Base-by-base conservation (phyloP, 2,888 invertebrate species). In the Mesorhabditis belari region DNA sequence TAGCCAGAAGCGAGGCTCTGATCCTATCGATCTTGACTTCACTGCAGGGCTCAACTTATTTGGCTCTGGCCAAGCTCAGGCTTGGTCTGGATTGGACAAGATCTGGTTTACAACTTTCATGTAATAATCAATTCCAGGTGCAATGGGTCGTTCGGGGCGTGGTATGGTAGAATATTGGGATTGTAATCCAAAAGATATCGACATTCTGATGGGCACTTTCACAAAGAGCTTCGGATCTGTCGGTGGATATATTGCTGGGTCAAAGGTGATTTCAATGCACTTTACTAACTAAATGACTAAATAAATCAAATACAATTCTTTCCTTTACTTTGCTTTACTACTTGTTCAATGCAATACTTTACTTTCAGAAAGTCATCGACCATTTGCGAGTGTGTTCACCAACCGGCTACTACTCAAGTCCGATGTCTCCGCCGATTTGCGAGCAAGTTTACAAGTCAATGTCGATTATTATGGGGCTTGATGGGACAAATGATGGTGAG, bases 211-310 rank as follows among this genome's bases (percentile, higher is more conserved):
- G 96, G 98, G 96, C 73, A 98, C 96, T 23, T 96, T 93, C 83
- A 96, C 96, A 2, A 98, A 98, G 85, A 94, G 94, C 82, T 98
- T 96, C 84, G 94, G 92, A 57, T 90, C 93, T 55, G 90, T 92
- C 64, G 96, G 96, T 50, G 96, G 96, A 6, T 98, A 96, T 83
- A 90, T 98, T 70, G 95, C 92, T 3, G 95, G 95, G 5, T 69
- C 65, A 5, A 74, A 74, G 65, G 67, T 67, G 17, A 9, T 19
- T 12, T 26, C 1, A 35, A 35, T 27, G 21, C 26, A 17, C 9
- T 55, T 17, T 12, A 52, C 19, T 12, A 9, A 12, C 52, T 26
- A 51, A 5, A 9, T 29, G n/a, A n/a, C n/a, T n/a, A n/a, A n/a
- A n/a, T n/a, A n/a, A n/a, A n/a, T n/a, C n/a, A n/a, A n/a, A n/a